These are phyloP conservation scores for Toxonevra muliebris DNA, from an alignment of 2,888 invertebrate genomes.

Conservation along the genomic window DNA sequence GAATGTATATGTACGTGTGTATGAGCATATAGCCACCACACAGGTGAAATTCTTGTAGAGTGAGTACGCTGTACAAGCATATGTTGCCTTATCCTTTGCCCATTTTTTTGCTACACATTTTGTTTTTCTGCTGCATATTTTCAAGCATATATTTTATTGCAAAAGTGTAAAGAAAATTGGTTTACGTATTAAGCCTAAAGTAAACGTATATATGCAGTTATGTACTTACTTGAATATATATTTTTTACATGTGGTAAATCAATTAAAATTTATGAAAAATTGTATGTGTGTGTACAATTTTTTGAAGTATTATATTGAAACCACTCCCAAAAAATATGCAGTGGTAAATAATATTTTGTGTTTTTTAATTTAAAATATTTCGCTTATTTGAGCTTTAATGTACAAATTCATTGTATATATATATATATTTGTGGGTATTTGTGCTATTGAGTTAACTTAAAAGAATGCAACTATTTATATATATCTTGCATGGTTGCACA, in stretches of 20 bases:
- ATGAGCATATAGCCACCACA: not conserved
- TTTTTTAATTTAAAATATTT: too few species aligned
- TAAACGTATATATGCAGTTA: not conserved
- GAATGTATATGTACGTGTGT: not conserved
- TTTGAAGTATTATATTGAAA: not conserved
- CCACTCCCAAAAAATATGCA: too few species aligned
- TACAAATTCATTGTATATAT: too few species aligned
- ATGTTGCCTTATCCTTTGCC: not conserved
- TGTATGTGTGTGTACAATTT: not conserved
- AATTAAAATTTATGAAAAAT: conserved; percentile 50
- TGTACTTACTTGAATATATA: not conserved
- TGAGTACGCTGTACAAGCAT: not conserved
- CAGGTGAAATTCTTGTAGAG: not conserved
- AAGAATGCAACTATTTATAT: too few species aligned
- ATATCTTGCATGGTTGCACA: too few species aligned
- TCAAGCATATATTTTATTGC: not conserved
- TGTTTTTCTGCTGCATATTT: not conserved
- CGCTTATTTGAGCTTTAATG: too few species aligned
- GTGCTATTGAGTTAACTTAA: too few species aligned
- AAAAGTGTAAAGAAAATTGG: not conserved
- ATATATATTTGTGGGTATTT: too few species aligned
- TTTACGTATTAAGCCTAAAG: not conserved
- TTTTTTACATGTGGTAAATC: conserved; percentile 47
- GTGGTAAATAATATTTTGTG: too few species aligned
- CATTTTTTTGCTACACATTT: not conserved